Evolutionary conservation across 2,888 invertebrate genomes (phyloP), one percentile per base, ranked within the genome.

Genomic region (Ormyrus pomaceus): DNA sequence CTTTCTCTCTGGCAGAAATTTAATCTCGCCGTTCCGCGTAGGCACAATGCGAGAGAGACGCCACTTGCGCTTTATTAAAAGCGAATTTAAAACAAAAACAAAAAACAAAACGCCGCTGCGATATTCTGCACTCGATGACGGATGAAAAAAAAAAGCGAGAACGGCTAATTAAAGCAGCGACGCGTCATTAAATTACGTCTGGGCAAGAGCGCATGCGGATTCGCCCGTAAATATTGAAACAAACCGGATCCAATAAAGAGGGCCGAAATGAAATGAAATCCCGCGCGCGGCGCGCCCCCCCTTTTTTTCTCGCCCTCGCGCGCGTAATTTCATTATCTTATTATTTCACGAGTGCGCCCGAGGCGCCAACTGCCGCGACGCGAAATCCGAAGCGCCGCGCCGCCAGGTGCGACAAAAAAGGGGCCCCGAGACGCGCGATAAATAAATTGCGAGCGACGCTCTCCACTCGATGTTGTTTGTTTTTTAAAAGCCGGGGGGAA

Each of bases 251-350:
- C 19, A 59, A 78, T 73, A 61, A 34, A 66, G 56, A 75, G 65
- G 3, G 8, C 48, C 5, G 46, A 72, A 69, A 70, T 56, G 13
- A 53, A 53, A 19, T 56, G 34, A 34, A 34, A 34, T 34, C 34
- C 34, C 34, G 34, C 34, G 34, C 56, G 11, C 19, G n/a, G 19
- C 19, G 19, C 19, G 19, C 19, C 13, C 11, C n/a, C 46, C 66
- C 13, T 56, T 53, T 48, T 53, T 34, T 34, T 4, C 34, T 34
- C 7, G 45, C 62, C 34, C 34, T 55, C 51, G 48, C 58, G 34
- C n/a, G 50, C 68, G 19, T 79, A 65, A 79, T 75, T 79, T 74
- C 58, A 70, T 79, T 79, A 74, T 73, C 69, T 69, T 61, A 79
- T 79, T 74, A 79, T 74, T 58, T 79, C 62, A 13, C 50, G 56